These are phyloP conservation scores for Hippoglossus hippoglossus DNA, from an alignment of 2,797 vertebrate species.

Conservation along the genomic window DNA sequence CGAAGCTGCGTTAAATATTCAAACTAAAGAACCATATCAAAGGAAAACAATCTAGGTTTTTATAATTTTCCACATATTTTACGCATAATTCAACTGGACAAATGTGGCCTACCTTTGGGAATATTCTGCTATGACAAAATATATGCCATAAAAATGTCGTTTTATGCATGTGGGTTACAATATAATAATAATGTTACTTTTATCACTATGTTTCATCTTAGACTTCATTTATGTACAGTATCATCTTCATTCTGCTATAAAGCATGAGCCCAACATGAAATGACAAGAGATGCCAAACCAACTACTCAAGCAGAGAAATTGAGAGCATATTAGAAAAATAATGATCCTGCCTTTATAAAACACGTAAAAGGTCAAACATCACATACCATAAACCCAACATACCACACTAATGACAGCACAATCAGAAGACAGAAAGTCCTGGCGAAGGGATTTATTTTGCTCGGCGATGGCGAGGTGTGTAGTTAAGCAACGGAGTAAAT, in stretches of 20 bases:
- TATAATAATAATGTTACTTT: neutral
- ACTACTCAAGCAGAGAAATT: neutral
- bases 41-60: neutral
- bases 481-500: slow-evolving; percentile 46
- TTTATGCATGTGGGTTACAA: neutral
- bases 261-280: neutral
- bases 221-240: neutral
- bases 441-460: neutral
- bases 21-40: neutral
- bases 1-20: neutral
- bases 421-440: neutral
- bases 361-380: neutral
- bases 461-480: neutral
- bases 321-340: too few species aligned
- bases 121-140: too few species aligned
- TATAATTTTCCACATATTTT: neutral
- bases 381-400: too few species aligned
- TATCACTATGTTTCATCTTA: neutral
- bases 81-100: neutral
- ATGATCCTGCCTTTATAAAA: neutral
- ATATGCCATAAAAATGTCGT: too few species aligned
- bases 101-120: too few species aligned
- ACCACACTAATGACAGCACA: neutral
- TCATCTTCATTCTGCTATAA: too few species aligned
- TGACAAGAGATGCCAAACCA: neutral